Conservation (phyloP, 2,113 vertebrate genomes). For the Platichthys flesus region DNA sequence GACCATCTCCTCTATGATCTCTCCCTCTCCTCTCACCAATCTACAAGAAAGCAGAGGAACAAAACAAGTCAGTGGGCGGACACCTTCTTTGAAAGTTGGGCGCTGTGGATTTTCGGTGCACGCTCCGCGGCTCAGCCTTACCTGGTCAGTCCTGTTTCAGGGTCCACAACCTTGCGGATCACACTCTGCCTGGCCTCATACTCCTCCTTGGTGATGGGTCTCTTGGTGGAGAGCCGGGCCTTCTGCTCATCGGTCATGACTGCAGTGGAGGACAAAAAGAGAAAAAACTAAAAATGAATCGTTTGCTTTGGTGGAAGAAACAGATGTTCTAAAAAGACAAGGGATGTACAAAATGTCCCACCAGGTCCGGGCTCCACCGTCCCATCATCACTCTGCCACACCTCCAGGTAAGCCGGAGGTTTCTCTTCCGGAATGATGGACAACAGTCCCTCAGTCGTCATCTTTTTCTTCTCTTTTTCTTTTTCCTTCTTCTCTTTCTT, state of each 20-base stretch:
- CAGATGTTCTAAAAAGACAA: no score
- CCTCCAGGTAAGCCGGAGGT: constrained; percentile 82
- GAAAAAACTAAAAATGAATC: no score
- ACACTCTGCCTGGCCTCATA: constrained; percentile 94
- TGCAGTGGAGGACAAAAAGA: constrained; percentile 64
- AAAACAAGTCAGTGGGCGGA: no score
- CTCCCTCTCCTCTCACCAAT: constrained; percentile 94
- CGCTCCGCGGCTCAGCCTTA: constrained; percentile 41
- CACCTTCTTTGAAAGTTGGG: no score
- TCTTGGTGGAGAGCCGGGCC: constrained; percentile 92
- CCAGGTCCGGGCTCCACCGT: constrained; percentile 87
- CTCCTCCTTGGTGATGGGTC: constrained; percentile 96
- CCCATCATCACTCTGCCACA: constrained; percentile 87
- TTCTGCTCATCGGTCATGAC: constrained; percentile 96
- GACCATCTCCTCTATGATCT: constrained; percentile 96
- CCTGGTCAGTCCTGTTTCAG: constrained; percentile 92
- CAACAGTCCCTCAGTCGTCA: constrained; percentile 52
- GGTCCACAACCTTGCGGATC: constrained; percentile 92
- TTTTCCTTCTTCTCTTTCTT: constrained; percentile 71
- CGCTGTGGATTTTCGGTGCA: no score
- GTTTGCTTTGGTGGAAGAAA: no score
- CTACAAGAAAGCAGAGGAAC: constrained; percentile 69
- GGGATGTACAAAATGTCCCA: constrained; percentile 54
- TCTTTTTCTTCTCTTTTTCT: constrained; percentile 52
- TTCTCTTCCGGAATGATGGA: constrained; percentile 28